These are phyloP conservation scores for Gila orcuttii DNA, from an alignment of 2,113 vertebrate species.

Conservation along the genomic window DNA sequence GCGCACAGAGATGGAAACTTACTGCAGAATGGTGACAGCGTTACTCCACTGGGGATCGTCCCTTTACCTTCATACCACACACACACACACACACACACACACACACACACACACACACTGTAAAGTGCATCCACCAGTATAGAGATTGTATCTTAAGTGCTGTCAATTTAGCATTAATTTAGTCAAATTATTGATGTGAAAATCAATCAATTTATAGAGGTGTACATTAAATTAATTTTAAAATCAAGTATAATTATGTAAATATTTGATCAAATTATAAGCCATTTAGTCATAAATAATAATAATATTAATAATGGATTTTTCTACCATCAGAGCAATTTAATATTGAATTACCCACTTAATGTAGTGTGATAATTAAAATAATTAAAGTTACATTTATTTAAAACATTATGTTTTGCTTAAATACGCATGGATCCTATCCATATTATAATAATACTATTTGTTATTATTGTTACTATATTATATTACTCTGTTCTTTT, in stretches of 20 bases:
- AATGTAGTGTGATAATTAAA: not conserved
- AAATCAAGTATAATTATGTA: not conserved
- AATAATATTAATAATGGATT: not conserved
- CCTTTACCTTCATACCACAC: slow-evolving; percentile 24
- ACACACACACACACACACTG: not conserved
- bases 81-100: too few species aligned
- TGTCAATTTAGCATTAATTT: not conserved
- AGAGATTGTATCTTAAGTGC: not conserved
- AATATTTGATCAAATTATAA: not conserved
- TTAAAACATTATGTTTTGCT: not conserved
- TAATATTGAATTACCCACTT: not conserved
- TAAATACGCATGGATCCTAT: not conserved
- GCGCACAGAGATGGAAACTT: slow-evolving; percentile 9
- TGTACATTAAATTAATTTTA: too few species aligned
- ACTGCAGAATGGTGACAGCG: slow-evolving; percentile 31
- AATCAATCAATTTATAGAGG: too few species aligned
- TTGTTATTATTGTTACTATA: not conserved
- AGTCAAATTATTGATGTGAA: not conserved
- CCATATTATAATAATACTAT: not conserved
- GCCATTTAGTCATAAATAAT: not conserved
- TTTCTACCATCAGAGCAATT: not conserved
- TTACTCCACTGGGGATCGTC: slow-evolving; percentile 29
- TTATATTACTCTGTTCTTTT: not conserved
- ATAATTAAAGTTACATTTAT: too few species aligned
- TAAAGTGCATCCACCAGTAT: not conserved